Conservation (phyloP, 1,140 invertebrate genomes). For the Calosoma granatense region DNA sequence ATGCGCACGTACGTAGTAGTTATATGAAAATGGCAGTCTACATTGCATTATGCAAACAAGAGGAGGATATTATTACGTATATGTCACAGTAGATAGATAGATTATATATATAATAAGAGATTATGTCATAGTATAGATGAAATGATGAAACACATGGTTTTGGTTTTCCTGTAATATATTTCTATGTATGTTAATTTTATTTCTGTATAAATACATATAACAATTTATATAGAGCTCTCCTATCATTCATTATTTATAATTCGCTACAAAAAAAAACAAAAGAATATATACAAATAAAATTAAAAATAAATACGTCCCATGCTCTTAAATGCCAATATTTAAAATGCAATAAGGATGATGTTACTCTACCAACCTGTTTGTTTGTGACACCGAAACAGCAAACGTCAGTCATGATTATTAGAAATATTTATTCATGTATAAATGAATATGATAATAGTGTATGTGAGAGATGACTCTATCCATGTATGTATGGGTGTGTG, state of each 20-base stretch:
- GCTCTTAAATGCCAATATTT: slow-evolving; percentile 12
- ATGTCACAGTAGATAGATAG: too few species aligned
- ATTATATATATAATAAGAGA: too few species aligned
- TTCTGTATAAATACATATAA: slow-evolving; percentile 24
- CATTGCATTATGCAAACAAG: too few species aligned
- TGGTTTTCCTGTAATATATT: neutral
- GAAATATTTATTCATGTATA: neutral
- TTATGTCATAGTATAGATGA: too few species aligned
- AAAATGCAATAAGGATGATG: slow-evolving; percentile 12
- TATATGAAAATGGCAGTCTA: too few species aligned
- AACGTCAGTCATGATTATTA: neutral
- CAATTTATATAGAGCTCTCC: slow-evolving; percentile 17
- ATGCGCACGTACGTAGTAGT: too few species aligned
- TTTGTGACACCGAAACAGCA: neutral
- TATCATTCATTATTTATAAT: slow-evolving; percentile 27
- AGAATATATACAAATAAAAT: slow-evolving; percentile 16
- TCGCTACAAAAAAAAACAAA: slow-evolving; percentile 19
- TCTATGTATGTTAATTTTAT: slow-evolving; percentile 10
- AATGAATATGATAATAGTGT: too few species aligned
- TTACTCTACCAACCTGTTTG: slow-evolving; percentile 10
- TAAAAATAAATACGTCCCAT: slow-evolving; percentile 16
- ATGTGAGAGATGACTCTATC: too few species aligned
- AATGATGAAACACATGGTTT: too few species aligned
- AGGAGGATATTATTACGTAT: too few species aligned
- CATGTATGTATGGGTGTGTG: too few species aligned